Evolutionary conservation across 2,888 invertebrate genomes (phyloP).

Genomic region (Spialia ferax): DNA sequence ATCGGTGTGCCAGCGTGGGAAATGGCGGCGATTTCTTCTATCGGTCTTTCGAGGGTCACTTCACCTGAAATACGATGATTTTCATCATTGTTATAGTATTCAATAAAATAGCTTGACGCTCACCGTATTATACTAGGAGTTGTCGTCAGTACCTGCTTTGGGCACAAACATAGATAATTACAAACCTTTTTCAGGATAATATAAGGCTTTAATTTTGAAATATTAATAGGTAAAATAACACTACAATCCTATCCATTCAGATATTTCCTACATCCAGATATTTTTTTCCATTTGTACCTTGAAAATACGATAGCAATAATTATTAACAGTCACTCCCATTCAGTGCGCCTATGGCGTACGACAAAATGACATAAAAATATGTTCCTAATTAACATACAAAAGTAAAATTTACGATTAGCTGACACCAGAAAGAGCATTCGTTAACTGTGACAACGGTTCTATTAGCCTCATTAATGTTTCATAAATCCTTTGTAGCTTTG

Average conservation of each 20-base stretch:
- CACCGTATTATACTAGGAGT: too few relatives aligned
- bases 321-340: neutral
- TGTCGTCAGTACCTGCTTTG: too few relatives aligned
- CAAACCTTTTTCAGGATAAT: too few relatives aligned
- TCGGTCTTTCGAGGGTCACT: constrained; percentile 87
- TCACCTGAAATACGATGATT: constrained; percentile 66
- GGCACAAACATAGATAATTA: too few relatives aligned
- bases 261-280: too few relatives aligned
- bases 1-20: constrained; percentile 94
- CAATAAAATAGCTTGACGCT: too few relatives aligned
- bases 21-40: constrained; percentile 93
- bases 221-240: too few relatives aligned
- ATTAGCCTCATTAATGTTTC: constrained; percentile 66
- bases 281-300: too few relatives aligned
- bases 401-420: constrained; percentile 58
- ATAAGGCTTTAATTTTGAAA: too few relatives aligned
- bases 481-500: constrained; percentile 43
- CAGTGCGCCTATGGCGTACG: neutral
- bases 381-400: constrained; percentile 60
- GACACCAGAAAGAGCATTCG: constrained; percentile 49
- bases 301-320: too few relatives aligned
- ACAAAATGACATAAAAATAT: constrained; percentile 1
- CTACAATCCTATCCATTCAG: too few relatives aligned
- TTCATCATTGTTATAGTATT: neutral
- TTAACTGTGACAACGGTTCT: constrained; percentile 54